These are phyloP conservation scores for Capreolus pygargus DNA, from an alignment of 2,113 vertebrate species.

Conservation along the genomic window DNA sequence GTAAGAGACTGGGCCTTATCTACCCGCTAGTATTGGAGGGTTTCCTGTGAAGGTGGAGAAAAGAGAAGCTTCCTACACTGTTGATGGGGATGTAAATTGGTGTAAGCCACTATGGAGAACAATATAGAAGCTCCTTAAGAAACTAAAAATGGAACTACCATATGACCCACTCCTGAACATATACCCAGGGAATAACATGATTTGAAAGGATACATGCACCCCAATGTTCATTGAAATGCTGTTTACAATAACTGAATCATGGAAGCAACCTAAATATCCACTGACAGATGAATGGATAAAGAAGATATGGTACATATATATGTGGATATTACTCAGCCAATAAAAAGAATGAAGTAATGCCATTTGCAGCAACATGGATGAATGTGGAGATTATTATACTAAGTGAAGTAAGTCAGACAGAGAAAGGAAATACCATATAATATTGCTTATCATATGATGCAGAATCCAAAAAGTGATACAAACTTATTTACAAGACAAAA, in stretches of 20 bases:
- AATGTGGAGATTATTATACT: background rate
- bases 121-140: background rate
- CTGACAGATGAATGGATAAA: background rate
- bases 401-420: background rate
- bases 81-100: background rate
- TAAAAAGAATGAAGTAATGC: background rate
- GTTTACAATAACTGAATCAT: background rate
- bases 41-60: background rate
- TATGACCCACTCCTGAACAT: background rate
- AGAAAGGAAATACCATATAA: background rate
- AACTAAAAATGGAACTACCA: background rate
- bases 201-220: background rate
- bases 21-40: background rate
- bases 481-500: background rate
- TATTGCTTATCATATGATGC: background rate
- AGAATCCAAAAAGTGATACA: background rate
- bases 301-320: background rate
- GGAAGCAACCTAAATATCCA: background rate
- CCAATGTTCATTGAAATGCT: background rate
- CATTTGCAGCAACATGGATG: background rate
- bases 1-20: background rate
- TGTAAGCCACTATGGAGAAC: background rate
- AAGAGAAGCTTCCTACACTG: background rate
- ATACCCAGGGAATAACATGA: background rate
- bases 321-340: background rate